These are phyloP conservation scores for Coregonus sp. DNA, from an alignment of 2,797 vertebrate genomes.

Conservation along the genomic window DNA sequence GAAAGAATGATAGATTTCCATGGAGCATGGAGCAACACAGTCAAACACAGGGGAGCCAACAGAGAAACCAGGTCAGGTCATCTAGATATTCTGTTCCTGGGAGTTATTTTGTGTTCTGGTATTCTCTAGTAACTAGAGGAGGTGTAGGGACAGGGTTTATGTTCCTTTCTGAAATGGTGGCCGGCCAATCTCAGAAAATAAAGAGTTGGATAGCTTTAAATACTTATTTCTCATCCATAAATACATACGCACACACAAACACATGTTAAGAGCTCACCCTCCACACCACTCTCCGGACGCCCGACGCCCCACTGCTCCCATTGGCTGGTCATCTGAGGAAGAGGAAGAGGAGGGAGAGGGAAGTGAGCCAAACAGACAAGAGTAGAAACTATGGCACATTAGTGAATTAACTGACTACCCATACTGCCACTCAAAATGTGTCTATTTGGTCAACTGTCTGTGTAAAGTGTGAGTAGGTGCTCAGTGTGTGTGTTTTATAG, in stretches of 20 bases:
- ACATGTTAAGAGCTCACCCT: constrained; percentile 77
- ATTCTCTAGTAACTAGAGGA: background rate
- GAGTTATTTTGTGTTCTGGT: background rate
- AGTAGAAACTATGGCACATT: background rate
- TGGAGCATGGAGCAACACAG: background rate
- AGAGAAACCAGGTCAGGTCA: background rate
- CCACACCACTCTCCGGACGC: constrained; percentile 93
- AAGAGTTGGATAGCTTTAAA: background rate
- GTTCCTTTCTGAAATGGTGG: background rate
- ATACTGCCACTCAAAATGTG: background rate
- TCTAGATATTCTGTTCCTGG: background rate
- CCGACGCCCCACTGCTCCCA: constrained; percentile 78
- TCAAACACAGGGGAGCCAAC: background rate
- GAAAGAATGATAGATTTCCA: too few species aligned
- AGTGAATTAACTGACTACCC: constrained; percentile 14
- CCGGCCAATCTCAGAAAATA: background rate
- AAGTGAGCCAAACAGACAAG: background rate
- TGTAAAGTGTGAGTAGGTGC: constrained; percentile 4
- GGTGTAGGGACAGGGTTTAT: background rate
- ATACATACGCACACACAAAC: background rate
- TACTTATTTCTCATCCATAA: background rate
- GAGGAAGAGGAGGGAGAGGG: constrained; percentile 23
- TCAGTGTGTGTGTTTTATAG: background rate
- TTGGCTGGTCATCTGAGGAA: constrained; percentile 85
- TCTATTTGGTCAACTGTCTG: background rate